A percentile compares a stretch with the other conserved stretches of the same genome.
Conservation (phyloP, 1,140 invertebrate genomes). For the Sycobia sp. region DNA sequence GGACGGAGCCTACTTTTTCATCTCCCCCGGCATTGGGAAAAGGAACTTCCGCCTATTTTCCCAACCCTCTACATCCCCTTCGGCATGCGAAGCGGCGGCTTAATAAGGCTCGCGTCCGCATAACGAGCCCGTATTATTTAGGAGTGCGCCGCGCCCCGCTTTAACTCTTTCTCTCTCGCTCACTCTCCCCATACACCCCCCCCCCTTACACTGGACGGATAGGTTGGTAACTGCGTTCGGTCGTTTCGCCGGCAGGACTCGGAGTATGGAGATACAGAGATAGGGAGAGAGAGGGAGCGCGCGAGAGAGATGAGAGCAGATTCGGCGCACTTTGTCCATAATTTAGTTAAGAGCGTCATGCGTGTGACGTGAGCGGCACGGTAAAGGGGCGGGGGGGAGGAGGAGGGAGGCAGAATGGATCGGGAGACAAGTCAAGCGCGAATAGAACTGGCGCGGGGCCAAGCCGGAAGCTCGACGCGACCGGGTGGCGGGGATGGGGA, state of each 20-base stretch:
- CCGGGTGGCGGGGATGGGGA: background rate
- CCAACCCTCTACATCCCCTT: too few species aligned
- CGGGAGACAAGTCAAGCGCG: slow-evolving; percentile 52
- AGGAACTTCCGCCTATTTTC: too few species aligned
- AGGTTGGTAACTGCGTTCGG: background rate
- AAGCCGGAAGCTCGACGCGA: slow-evolving; percentile 34
- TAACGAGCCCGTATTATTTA: slow-evolving; percentile 15
- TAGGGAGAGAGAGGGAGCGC: too few species aligned
- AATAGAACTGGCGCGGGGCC: slow-evolving; percentile 54
- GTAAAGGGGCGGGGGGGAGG: slow-evolving; percentile 49
- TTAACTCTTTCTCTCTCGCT: background rate
- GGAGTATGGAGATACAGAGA: too few species aligned
- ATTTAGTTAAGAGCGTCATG: slow-evolving; percentile 59
- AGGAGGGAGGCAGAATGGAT: slow-evolving; percentile 41
- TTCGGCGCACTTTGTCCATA: slow-evolving; percentile 57
- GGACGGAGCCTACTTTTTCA: too few species aligned
- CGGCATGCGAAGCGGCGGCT: background rate
- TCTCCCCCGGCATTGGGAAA: too few species aligned
- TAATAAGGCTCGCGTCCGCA: background rate
- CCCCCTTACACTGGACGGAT: background rate
- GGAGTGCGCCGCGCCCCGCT: background rate
- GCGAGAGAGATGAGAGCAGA: background rate
- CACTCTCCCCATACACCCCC: background rate
- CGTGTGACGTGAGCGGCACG: slow-evolving; percentile 47
- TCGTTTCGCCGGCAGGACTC: background rate